Evolutionary conservation across 2,113 vertebrate species (phyloP).

Genomic region (Hippopotamus amphibius): DNA sequence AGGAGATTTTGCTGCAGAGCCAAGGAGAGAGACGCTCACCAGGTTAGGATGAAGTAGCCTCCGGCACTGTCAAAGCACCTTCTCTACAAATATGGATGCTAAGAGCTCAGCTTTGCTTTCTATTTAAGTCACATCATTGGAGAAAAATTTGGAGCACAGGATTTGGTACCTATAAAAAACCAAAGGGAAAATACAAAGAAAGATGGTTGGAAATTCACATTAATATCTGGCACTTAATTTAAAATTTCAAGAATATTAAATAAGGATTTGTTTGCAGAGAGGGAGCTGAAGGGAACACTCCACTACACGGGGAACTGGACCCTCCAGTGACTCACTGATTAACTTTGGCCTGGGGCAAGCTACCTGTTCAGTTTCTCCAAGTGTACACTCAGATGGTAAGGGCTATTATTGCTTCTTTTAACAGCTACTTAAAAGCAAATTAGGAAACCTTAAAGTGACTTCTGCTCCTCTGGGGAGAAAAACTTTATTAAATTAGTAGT

Average conservation of each 20-base stretch:
- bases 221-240: neutral
- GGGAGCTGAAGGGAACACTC: neutral
- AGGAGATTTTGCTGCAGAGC: neutral
- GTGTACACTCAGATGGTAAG: neutral
- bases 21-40: neutral
- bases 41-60: neutral
- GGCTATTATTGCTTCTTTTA: neutral
- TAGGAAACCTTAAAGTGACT: neutral
- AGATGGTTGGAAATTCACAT: neutral
- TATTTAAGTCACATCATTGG: neutral
- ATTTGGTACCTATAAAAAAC: neutral
- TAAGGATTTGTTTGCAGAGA: conserved; percentile 15
- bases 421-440: conserved; percentile 12
- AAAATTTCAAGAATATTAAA: conserved; percentile 1
- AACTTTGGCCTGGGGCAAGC: neutral
- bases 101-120: neutral
- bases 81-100: neutral
- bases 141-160: neutral
- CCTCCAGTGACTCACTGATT: neutral
- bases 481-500: conserved; percentile 25
- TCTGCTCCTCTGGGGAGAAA: neutral
- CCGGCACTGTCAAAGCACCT: neutral
- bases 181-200: neutral
- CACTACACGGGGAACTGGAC: neutral
- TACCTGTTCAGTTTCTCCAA: neutral